Evolutionary conservation across 2,888 invertebrate genomes (phyloP).

Genomic region (Diplazon laetatorius): DNA sequence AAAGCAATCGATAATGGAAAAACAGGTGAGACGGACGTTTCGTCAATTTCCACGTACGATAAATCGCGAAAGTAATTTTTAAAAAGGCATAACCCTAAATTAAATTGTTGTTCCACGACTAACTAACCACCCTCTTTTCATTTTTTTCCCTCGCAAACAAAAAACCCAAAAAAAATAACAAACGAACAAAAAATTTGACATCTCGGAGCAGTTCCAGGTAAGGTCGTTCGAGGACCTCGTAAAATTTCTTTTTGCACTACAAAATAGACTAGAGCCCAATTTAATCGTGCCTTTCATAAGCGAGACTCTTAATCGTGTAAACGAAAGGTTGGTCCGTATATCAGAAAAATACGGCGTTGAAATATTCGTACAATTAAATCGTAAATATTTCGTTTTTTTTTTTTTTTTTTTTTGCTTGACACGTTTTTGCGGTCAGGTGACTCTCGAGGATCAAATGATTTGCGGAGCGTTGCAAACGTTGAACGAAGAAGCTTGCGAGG

Average conservation of each 20-base stretch:
- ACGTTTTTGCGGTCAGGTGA: conserved; percentile 88
- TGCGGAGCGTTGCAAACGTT: conserved; percentile 95
- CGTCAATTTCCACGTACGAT: conserved; percentile 23
- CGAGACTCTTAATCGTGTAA: conserved; percentile 34
- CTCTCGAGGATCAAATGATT: conserved; percentile 97
- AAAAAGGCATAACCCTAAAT: neutral
- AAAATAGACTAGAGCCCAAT: conserved; percentile 60
- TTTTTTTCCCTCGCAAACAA: conserved; percentile 30
- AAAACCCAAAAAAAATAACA: conserved; percentile 22
- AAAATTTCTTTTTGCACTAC: conserved; percentile 60
- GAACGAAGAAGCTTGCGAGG: conserved; percentile 96
- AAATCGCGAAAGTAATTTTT: neutral
- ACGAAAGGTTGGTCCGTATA: conserved; percentile 60
- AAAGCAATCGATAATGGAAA: conserved; percentile 89
- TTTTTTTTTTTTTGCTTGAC: conserved; percentile 3
- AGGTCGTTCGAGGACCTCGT: conserved; percentile 59
- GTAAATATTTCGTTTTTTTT: too few relatives aligned
- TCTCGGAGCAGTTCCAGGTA: conserved; percentile 72
- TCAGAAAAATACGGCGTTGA: conserved; percentile 30
- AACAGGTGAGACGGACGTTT: conserved; percentile 87
- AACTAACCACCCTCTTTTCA: conserved; percentile 22
- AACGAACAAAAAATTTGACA: too few relatives aligned
- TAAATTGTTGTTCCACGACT: neutral
- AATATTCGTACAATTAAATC: conserved; percentile 9
- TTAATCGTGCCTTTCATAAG: conserved; percentile 57